These are phyloP conservation scores for Temnopleurus reevesii DNA, from an alignment of 53 echinoderm and acorn worm genomes.

Conservation along the genomic window DNA sequence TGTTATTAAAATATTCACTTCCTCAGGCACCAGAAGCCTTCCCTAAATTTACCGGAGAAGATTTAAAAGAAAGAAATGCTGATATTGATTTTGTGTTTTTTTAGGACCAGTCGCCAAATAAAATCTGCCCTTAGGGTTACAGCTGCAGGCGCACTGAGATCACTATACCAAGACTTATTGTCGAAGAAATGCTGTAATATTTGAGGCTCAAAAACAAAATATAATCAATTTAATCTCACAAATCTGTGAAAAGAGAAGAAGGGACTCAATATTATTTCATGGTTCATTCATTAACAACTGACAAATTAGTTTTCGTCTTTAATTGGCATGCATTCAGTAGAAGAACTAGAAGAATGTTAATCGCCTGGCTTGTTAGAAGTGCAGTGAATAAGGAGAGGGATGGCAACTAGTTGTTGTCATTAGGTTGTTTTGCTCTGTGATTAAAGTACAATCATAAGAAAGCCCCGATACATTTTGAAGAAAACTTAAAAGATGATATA, in stretches of 20 bases:
- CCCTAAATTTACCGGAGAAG: not conserved
- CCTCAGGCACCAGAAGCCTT: not conserved
- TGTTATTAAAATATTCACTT: not conserved
- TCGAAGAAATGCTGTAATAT: not conserved
- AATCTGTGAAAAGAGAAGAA: conserved; percentile 9
- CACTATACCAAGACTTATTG: not conserved
- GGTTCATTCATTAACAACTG: conserved; percentile 2
- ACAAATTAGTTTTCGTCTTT: conserved; percentile 12
- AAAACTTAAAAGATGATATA: not conserved
- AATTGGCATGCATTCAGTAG: conserved; percentile 24
- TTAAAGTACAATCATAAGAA: not conserved
- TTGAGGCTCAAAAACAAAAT: not conserved
- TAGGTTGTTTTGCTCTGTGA: not conserved
- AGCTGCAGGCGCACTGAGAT: not conserved
- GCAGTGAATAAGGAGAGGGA: not conserved
- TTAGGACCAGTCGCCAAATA: conserved; percentile 39
- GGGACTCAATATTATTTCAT: not conserved
- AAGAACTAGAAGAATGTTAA: not conserved
- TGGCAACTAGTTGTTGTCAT: not conserved
- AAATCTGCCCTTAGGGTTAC: conserved; percentile 31
- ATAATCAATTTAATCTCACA: conserved; percentile 34
- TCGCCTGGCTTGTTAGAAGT: not conserved
- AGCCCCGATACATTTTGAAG: not conserved
- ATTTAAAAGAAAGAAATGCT: conserved; percentile 36
- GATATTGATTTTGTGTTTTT: conserved; percentile 50